phyloP scores from a whole-genome alignment of 2,888 invertebrate species.

The Eustalomyia histrio region DNA sequence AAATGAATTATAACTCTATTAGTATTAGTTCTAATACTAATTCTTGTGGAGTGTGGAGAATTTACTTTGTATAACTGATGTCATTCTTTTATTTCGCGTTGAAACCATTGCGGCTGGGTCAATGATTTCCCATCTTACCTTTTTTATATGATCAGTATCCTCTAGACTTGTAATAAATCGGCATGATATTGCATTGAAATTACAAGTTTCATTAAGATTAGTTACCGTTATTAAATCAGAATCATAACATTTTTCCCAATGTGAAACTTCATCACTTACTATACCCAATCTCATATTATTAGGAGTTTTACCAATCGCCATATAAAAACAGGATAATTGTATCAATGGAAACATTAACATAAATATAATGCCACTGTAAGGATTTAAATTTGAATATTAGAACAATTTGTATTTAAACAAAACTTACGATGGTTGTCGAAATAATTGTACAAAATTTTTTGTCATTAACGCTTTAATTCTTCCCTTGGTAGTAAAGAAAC shows the following conservation, averaged over 20 bases:
- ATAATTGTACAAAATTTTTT: constrained; percentile 86
- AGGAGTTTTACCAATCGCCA: constrained; percentile 89
- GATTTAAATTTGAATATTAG: not conserved
- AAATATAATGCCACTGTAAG: constrained; percentile 88
- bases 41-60: too few relatives aligned
- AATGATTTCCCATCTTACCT: constrained; percentile 71
- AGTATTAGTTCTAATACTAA: too few relatives aligned
- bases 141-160: constrained; percentile 80
- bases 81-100: too few relatives aligned
- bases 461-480: constrained; percentile 84
- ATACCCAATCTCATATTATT: constrained; percentile 86
- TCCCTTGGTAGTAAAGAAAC: constrained; percentile 78
- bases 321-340: constrained; percentile 89
- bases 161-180: constrained; percentile 83
- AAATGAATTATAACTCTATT: too few relatives aligned
- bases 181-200: constrained; percentile 83
- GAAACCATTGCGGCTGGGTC: too few relatives aligned
- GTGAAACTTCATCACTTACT: constrained; percentile 87
- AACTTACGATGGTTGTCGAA: constrained; percentile 86
- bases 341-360: constrained; percentile 90
- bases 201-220: constrained; percentile 79
- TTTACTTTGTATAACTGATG: too few relatives aligned
- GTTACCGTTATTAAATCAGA: constrained; percentile 78
- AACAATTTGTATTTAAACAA: not conserved
- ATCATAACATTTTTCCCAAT: constrained; percentile 79